phyloP scores from a whole-genome alignment of 1,140 invertebrate genomes.

The Caenorhabditis briggsae region DNA sequence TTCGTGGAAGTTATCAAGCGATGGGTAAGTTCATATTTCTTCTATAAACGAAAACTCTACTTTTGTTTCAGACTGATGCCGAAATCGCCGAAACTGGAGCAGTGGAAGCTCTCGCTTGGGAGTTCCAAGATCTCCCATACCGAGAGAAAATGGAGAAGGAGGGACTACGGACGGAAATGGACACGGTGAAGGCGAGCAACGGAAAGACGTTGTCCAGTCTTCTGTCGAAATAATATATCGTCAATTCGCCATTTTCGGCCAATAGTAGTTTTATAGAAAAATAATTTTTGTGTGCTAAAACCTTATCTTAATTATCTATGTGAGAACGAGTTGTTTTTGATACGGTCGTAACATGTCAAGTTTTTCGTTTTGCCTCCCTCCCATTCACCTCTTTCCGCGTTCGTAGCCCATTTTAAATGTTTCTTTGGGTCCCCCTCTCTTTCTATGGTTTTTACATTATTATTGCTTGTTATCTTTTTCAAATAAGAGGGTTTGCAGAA shows the following conservation, averaged over 20 bases:
- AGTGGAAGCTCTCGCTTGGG: neutral
- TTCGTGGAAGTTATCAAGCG: constrained; percentile 1
- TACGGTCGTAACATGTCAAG: constrained; percentile 52
- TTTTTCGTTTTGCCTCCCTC: constrained; percentile 6
- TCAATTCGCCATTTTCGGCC: neutral
- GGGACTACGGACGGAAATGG: neutral
- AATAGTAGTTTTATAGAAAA: constrained; percentile 34
- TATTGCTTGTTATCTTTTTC: constrained; percentile 40
- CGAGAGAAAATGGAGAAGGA: neutral
- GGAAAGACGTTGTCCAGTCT: constrained; percentile 1
- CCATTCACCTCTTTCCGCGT: neutral
- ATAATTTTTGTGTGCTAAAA: constrained; percentile 9
- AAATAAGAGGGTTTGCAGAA: neutral
- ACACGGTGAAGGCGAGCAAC: neutral
- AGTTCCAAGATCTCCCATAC: neutral
- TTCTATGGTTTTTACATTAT: constrained; percentile 37
- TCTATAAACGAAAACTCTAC: neutral
- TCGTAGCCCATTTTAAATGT: neutral
- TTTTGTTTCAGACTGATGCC: neutral
- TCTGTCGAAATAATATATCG: neutral
- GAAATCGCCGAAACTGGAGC: neutral
- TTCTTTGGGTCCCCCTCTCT: neutral
- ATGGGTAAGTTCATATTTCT: neutral
- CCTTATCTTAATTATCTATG: constrained; percentile 38
- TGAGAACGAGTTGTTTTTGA: constrained; percentile 39